These are phyloP conservation scores for Serrognathus titanus DNA, from an alignment of 2,888 invertebrate species.

Conservation along the genomic window DNA sequence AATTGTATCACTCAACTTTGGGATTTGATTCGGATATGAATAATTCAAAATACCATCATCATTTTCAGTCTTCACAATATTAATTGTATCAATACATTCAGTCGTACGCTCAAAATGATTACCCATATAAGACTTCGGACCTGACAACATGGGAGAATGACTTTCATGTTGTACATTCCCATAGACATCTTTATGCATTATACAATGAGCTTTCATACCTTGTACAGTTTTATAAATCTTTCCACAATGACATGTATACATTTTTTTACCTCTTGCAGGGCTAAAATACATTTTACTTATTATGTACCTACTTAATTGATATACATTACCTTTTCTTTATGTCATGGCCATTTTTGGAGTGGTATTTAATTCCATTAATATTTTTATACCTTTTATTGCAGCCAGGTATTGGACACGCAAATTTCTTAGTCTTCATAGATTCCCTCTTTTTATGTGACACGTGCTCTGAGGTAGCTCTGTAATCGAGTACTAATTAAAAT, in stretches of 20 bases:
- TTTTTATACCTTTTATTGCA: slow-evolving; percentile 87
- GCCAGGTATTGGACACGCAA: slow-evolving; percentile 80
- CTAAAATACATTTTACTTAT: slow-evolving; percentile 33
- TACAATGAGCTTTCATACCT: slow-evolving; percentile 71
- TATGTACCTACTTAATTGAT: neutral
- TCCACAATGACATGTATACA: slow-evolving; percentile 79
- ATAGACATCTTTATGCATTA: slow-evolving; percentile 33
- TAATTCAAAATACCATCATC: slow-evolving; percentile 10
- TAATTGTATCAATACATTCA: neutral
- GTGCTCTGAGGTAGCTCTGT: slow-evolving; percentile 46
- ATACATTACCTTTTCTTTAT: slow-evolving; percentile 17
- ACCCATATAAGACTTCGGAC: neutral
- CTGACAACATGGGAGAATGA: neutral
- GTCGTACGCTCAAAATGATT: neutral
- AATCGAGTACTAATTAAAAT: slow-evolving; percentile 64
- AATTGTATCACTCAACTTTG: slow-evolving; percentile 6
- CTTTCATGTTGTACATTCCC: neutral
- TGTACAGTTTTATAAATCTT: slow-evolving; percentile 81
- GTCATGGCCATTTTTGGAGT: slow-evolving; percentile 82
- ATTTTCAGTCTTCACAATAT: neutral
- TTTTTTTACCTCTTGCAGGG: slow-evolving; percentile 51
- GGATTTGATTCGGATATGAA: slow-evolving; percentile 6
- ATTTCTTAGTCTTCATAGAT: slow-evolving; percentile 57
- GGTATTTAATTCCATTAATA: slow-evolving; percentile 85
- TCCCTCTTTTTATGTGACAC: neutral